Conservation (phyloP, 1,140 invertebrate genomes). For the Ceratina australensis region DNA sequence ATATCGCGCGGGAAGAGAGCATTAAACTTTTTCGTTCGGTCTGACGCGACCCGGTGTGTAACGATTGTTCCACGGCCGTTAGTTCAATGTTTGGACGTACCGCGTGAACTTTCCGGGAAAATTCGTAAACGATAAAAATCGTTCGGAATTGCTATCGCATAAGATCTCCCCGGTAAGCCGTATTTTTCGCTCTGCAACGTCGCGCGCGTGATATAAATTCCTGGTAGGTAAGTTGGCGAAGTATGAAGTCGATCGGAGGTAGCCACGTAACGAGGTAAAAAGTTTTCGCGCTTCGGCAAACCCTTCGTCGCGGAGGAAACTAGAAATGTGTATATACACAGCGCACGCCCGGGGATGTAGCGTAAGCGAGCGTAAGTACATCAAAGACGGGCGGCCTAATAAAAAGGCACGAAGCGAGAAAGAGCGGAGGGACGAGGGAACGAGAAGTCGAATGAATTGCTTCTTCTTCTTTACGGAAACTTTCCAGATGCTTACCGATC, state of each 20-base stretch:
- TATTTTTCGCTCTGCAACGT: not conserved
- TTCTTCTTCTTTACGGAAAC: constrained; percentile 30
- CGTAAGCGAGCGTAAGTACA: constrained; percentile 46
- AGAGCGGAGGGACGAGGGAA: too few relatives aligned
- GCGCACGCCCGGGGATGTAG: constrained; percentile 15
- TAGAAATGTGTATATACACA: not conserved
- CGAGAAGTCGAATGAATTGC: constrained; percentile 27
- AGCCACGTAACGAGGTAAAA: not conserved
- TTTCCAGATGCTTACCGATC: not conserved
- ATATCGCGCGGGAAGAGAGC: too few relatives aligned
- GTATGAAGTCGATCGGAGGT: not conserved
- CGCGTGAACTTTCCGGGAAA: too few relatives aligned
- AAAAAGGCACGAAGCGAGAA: constrained; percentile 23
- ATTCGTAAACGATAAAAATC: too few relatives aligned
- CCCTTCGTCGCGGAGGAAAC: constrained; percentile 1
- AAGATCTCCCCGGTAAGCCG: too few relatives aligned
- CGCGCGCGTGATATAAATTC: not conserved
- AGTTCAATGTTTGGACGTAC: too few relatives aligned
- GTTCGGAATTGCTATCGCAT: too few relatives aligned
- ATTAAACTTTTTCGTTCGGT: too few relatives aligned
- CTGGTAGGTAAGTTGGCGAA: not conserved
- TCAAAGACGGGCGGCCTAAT: constrained; percentile 50
- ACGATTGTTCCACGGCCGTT: too few relatives aligned
- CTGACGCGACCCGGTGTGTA: too few relatives aligned
- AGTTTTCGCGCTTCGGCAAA: constrained; percentile 12